phyloP scores from a whole-genome alignment of 1,140 invertebrate genomes.

The Papilio glaucus region DNA sequence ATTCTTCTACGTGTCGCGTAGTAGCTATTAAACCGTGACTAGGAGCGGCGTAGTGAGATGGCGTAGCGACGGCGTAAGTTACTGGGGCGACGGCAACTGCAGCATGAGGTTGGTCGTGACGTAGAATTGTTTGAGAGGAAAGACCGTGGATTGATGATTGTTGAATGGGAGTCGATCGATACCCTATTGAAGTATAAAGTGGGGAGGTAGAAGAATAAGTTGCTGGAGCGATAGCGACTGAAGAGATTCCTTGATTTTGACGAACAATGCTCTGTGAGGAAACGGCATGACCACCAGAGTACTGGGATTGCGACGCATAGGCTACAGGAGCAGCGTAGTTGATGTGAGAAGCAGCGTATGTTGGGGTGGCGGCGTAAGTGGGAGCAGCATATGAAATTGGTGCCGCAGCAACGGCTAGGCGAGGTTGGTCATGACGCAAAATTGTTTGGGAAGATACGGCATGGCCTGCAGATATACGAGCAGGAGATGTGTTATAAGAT shows the following conservation, averaged over 20 bases:
- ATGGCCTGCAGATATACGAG: constrained; percentile 32
- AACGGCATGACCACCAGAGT: constrained; percentile 40
- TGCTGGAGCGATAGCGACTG: constrained; percentile 39
- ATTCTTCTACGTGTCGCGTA: constrained; percentile 45
- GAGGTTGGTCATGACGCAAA: constrained; percentile 51
- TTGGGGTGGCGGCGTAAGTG: constrained; percentile 57
- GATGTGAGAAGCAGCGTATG: constrained; percentile 69
- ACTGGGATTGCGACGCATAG: not conserved
- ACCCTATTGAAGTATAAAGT: not conserved
- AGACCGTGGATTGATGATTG: constrained; percentile 61
- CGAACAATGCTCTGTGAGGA: constrained; percentile 57
- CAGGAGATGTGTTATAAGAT: constrained; percentile 7
- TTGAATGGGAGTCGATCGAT: constrained; percentile 47
- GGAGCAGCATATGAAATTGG: constrained; percentile 49
- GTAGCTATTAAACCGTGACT: not conserved
- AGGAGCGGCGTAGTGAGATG: constrained; percentile 7
- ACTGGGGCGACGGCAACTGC: constrained; percentile 40
- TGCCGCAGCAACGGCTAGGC: constrained; percentile 37
- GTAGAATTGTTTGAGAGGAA: constrained; percentile 69
- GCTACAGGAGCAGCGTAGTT: constrained; percentile 43
- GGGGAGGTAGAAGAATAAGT: constrained; percentile 39
- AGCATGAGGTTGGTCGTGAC: constrained; percentile 57
- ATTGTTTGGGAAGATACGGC: constrained; percentile 57
- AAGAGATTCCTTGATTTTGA: constrained; percentile 49
- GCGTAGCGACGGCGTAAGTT: constrained; percentile 36